A percentile compares a stretch with the other conserved stretches of the same genome.
These are phyloP conservation scores for Oreochromis aureus DNA, from an alignment of 2,113 vertebrate genomes.

Conservation along the genomic window DNA sequence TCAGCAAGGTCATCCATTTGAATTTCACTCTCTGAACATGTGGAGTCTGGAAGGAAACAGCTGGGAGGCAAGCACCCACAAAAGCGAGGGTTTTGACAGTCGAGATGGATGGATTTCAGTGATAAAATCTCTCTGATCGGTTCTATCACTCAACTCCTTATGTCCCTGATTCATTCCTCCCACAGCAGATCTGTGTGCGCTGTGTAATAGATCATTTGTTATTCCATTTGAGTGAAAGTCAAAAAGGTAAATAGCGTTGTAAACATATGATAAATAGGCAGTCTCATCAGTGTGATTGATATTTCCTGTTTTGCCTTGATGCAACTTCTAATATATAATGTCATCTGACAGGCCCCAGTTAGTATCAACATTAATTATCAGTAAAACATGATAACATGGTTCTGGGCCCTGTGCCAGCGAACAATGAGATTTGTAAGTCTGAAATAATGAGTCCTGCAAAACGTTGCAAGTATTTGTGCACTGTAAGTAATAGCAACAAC, in stretches of 20 bases:
- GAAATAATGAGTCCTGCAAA: constrained; percentile 3
- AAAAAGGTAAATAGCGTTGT: constrained; percentile 34
- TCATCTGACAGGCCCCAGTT: constrained; percentile 13
- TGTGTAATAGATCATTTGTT: constrained; percentile 10
- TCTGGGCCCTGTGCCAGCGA: constrained; percentile 1
- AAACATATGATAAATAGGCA: constrained; percentile 34
- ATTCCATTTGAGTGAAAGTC: constrained; percentile 35
- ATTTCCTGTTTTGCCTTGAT: neutral
- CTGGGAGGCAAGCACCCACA: neutral
- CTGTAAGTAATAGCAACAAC: neutral
- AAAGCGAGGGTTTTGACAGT: neutral
- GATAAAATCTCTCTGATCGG: neutral
- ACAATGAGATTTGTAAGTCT: neutral
- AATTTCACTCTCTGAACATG: neutral
- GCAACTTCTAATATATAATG: constrained; percentile 39
- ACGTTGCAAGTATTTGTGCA: neutral
- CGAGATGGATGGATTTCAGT: neutral
- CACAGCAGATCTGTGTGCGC: neutral
- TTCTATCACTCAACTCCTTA: constrained; percentile 18
- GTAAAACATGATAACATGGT: constrained; percentile 2
- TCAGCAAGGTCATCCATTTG: constrained; percentile 40
- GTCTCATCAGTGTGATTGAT: constrained; percentile 38
- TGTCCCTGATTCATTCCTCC: neutral
- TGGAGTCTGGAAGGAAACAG: neutral
- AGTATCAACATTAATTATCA: constrained; percentile 38